These are phyloP conservation scores for Ptychodera flava DNA, from an alignment of 35 echinoderm and acorn worm species.

Conservation along the genomic window DNA sequence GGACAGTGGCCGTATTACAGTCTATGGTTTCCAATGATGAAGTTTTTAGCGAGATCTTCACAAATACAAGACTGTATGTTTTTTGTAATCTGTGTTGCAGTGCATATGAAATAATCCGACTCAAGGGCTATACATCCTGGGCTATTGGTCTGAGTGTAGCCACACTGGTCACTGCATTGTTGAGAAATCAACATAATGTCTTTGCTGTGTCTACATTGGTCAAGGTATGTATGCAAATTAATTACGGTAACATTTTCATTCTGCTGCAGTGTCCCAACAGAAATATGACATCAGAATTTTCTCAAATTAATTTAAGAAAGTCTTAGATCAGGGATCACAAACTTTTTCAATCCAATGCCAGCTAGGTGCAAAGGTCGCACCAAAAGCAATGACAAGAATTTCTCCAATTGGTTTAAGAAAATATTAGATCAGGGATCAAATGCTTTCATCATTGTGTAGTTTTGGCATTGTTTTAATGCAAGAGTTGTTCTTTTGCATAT, in stretches of 20 bases:
- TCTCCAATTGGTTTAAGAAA: neutral
- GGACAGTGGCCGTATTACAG: too few species aligned
- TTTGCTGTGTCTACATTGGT: conserved; percentile 75
- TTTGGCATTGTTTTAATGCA: too few species aligned
- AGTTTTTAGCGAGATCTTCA: too few species aligned
- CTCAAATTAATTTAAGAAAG: too few species aligned
- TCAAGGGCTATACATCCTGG: conserved; percentile 94
- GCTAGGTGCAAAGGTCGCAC: neutral
- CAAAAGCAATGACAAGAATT: neutral
- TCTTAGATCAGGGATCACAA: neutral
- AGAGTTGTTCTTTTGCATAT: too few species aligned
- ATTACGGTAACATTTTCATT: neutral
- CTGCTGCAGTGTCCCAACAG: too few species aligned
- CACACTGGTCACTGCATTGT: conserved; percentile 31
- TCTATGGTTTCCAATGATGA: too few species aligned
- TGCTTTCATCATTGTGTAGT: too few species aligned
- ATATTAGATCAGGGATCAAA: too few species aligned
- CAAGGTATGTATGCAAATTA: conserved; percentile 22
- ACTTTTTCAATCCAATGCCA: neutral
- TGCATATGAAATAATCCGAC: conserved; percentile 85
- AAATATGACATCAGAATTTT: too few species aligned
- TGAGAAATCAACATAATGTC: conserved; percentile 59
- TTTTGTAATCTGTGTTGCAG: too few species aligned
- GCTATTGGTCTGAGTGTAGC: conserved; percentile 79
- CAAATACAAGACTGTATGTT: too few species aligned